Evolutionary conservation across 2,888 invertebrate species (phyloP), one percentile per base, ranked within the genome.

Genomic region (Parnassius mnemosyne): DNA sequence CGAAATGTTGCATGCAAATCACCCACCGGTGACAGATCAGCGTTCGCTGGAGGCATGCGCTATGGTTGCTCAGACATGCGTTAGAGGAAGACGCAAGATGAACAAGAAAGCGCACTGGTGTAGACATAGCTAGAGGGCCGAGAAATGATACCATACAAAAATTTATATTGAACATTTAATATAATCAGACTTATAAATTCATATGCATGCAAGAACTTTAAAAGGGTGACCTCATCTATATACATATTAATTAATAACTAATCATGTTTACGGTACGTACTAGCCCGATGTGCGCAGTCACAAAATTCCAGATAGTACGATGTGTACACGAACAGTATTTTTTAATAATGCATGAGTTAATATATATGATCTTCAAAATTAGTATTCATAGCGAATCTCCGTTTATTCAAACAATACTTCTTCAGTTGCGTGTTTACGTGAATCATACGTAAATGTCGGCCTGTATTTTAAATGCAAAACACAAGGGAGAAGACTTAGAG

Each of bases 341-440:
- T 46, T 64, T 60, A 60, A 64, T 53, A 64, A 64, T 64, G 60
- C 60, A 64, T 64, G 57, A 43, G 53, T 53, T 47, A 47, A 57
- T 60, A 60, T 42, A 60, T 64, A 64, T 53, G 59, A 60, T 64
- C 44, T 57, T 20, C 11, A 34, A 46, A 60, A 60, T 64, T 64
- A 63, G 63, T 60, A 64, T 64, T 64, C 63, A 41, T 47, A 53
- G 53, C 56, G 57, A 53, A 57, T 57, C 63, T 49, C 47, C 53
- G 60, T 64, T 60, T 60, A 60, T 60, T 56, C 59, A 59, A n/a
- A 55, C 60, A 60, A 53, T 53, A 52, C 63, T 53, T 53, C 49
- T 49, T 59, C 54, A 59, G 46, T 53, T 63, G 54, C 54, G 16
- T 64, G 60, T 64, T 64, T 60, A 60, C 60, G 52, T 60, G 57